These are phyloP conservation scores for Heterocephalus glaber DNA, from an alignment of 2,113 vertebrate genomes.

Conservation along the genomic window DNA sequence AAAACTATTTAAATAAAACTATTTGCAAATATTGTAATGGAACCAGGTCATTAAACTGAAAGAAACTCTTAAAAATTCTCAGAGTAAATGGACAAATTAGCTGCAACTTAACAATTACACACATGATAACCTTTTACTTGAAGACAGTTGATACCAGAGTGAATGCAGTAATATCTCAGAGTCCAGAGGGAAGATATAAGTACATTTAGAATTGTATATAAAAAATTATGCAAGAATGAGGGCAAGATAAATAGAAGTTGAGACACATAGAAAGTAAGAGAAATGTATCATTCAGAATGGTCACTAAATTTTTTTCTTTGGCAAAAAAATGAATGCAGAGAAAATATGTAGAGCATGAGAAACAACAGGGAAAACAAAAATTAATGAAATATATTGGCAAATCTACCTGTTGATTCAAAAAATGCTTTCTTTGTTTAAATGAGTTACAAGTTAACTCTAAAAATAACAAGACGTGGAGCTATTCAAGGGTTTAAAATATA, in stretches of 20 bases:
- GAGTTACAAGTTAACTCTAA: neutral
- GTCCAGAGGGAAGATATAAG: neutral
- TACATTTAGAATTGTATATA: neutral
- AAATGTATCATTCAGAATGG: neutral
- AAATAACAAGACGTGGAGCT: neutral
- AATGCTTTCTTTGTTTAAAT: constrained; percentile 21
- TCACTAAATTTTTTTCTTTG: constrained; percentile 16
- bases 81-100: neutral
- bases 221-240: neutral
- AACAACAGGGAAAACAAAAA: constrained; percentile 2
- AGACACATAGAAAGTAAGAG: neutral
- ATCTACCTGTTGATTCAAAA: constrained; percentile 13
- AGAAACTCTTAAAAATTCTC: neutral
- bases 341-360: neutral
- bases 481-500: neutral
- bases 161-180: neutral
- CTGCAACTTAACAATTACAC: neutral
- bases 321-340: neutral
- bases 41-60: constrained; percentile 7
- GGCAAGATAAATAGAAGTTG: neutral
- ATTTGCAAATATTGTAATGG: neutral
- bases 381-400: neutral
- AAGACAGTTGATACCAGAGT: neutral
- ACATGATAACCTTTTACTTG: neutral
- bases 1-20: constrained; percentile 25